Percentiles rank a stretch among this genome's conserved stretches.
Conservation (phyloP, 2,888 invertebrate genomes). For the Lasioglossum morio region DNA sequence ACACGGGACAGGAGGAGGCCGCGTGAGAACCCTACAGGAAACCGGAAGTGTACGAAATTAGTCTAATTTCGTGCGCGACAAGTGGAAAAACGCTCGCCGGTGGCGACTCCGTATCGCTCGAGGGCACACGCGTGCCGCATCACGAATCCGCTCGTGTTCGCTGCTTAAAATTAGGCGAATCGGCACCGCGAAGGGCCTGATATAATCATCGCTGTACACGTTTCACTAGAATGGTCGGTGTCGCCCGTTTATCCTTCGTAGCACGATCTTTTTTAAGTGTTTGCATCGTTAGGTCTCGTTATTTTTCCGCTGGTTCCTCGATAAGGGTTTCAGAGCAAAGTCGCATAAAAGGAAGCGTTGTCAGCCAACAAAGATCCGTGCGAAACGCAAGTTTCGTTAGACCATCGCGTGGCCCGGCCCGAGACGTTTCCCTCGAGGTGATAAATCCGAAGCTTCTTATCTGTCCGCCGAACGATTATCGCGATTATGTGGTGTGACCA, state of each 20-base stretch:
- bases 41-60: constrained; percentile 65
- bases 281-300: too few species aligned
- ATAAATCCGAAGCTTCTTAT: constrained; percentile 56
- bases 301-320: too few species aligned
- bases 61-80: constrained; percentile 61
- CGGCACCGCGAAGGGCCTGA: not conserved
- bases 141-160: constrained; percentile 31
- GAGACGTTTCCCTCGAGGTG: not conserved
- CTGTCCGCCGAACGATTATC: constrained; percentile 43
- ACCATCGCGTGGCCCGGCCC: not conserved
- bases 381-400: constrained; percentile 1
- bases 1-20: not conserved
- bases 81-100: constrained; percentile 63
- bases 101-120: constrained; percentile 25
- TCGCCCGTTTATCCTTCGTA: too few species aligned
- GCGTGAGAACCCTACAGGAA: constrained; percentile 57
- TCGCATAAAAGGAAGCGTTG: not conserved
- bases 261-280: too few species aligned
- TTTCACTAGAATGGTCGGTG: too few species aligned
- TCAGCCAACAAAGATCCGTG: not conserved
- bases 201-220: not conserved
- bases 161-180: constrained; percentile 1
- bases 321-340: too few species aligned
- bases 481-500: constrained; percentile 43
- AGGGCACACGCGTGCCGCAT: constrained; percentile 53